Conservation (phyloP, 2,113 vertebrate species). For the Murina feae region DNA sequence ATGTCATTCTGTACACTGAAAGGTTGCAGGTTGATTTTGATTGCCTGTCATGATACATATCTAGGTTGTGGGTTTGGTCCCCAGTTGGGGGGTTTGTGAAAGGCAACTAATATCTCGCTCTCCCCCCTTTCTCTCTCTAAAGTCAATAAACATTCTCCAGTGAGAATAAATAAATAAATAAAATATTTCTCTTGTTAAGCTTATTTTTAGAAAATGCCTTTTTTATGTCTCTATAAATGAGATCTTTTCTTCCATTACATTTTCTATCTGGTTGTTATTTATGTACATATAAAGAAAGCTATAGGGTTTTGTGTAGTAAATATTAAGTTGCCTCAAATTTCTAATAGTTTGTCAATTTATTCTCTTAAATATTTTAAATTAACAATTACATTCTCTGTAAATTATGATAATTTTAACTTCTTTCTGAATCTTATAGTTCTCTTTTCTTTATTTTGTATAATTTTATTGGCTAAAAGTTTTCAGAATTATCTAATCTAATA, state of each 20-base stretch:
- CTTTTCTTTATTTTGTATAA: not conserved
- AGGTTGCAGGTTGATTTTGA: not conserved
- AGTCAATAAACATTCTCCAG: too few relatives aligned
- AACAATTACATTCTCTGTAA: not conserved
- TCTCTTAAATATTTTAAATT: constrained; percentile 20
- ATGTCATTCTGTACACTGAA: not conserved
- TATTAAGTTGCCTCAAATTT: not conserved
- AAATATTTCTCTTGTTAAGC: not conserved
- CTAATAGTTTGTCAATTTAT: not conserved
- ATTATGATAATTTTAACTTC: not conserved
- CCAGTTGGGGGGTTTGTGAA: not conserved
- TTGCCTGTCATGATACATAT: not conserved
- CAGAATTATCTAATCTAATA: not conserved
- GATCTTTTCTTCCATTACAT: not conserved
- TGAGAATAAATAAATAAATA: not conserved
- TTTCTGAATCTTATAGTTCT: not conserved
- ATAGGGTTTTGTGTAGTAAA: not conserved
- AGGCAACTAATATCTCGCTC: not conserved
- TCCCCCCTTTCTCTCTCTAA: too few relatives aligned
- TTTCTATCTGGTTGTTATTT: not conserved
- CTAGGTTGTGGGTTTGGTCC: not conserved
- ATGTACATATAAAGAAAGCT: not conserved
- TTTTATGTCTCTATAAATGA: constrained; percentile 35
- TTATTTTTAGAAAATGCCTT: constrained; percentile 28
- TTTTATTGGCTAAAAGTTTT: not conserved